phyloP scores from a whole-genome alignment of 2,113 vertebrate species.

The Narcine bancroftii region DNA sequence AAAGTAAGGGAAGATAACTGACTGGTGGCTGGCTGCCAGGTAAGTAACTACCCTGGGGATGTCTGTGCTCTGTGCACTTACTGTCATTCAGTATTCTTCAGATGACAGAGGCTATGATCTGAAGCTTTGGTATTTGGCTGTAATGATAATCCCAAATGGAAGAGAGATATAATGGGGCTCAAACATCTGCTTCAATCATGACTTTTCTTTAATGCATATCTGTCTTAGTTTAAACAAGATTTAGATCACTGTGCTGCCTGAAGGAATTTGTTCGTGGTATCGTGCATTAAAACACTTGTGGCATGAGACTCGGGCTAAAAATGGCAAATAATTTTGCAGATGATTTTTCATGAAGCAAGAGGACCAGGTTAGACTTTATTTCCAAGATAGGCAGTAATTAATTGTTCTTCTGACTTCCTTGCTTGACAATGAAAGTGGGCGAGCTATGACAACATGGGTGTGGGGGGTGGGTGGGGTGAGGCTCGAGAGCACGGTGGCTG shows the following conservation, averaged over 20 bases:
- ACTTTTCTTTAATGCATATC: not conserved
- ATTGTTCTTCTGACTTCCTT: not conserved
- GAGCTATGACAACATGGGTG: not conserved
- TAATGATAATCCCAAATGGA: not conserved
- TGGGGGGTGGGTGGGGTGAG: too few relatives aligned
- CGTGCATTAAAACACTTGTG: not conserved
- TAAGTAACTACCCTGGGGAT: not conserved
- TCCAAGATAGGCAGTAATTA: not conserved
- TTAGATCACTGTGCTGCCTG: not conserved
- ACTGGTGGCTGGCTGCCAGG: not conserved
- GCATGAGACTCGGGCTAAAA: not conserved
- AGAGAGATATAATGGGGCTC: not conserved
- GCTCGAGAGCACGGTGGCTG: too few relatives aligned
- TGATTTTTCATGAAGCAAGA: not conserved
- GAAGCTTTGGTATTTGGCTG: not conserved
- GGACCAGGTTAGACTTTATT: not conserved
- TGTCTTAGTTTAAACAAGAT: not conserved
- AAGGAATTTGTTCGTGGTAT: not conserved
- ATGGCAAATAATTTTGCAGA: not conserved
- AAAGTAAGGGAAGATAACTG: not conserved
- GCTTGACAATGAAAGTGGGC: not conserved
- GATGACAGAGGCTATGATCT: not conserved
- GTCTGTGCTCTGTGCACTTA: not conserved
- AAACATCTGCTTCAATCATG: not conserved
- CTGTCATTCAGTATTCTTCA: not conserved